Base-by-base conservation (phyloP, 2,888 invertebrate species). In the Uloborus plumipes region DNA sequence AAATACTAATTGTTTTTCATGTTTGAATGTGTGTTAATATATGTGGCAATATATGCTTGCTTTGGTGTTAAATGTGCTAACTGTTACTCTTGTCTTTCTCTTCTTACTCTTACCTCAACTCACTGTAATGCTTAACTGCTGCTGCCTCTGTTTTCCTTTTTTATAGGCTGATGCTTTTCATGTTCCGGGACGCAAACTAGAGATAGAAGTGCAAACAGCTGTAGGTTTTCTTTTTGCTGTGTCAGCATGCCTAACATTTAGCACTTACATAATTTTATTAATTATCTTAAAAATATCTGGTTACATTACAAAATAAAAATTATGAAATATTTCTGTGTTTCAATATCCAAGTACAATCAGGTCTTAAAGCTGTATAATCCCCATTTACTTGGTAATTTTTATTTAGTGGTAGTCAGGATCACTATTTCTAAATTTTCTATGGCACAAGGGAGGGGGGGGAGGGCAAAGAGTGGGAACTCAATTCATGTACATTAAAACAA, bases 151-250 rank as follows among this genome's bases (percentile, higher is more conserved):
- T 64, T 74, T 67, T 65, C 59, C 62, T 58, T 65, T 74, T 51
- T 83, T 82, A 53, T 65, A 83, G 82, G 74, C 76, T 72, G 82
- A 83, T 77, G 76, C 81, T 82, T 73, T 82, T 69, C 71, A 83
- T 69, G 55, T 73, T 61, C 82, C 76, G 64, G 77, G 82, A 58
- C 75, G 74, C 70, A 83, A 83, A 66, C 61, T 83, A 76, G 82
- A 83, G 72, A 72, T 83, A 66, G 82, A 83, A 22, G 67, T 75
- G 64, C 74, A 77, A 65, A 75, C 65, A 49, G 64, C 75, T 75
- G 75, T 81, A 74, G 51, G 81, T 75, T 59, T 71, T 61, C 67
- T 13, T 64, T 75, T 64, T 65, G 20, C 26, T 77, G 70, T 74
- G 81, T 81, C 71, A 20, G 76, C 70, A 81, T 70, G 75, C 59